These are phyloP conservation scores for Tachyglossus aculeatus DNA, from an alignment of 2,797 vertebrate genomes.

Conservation along the genomic window DNA sequence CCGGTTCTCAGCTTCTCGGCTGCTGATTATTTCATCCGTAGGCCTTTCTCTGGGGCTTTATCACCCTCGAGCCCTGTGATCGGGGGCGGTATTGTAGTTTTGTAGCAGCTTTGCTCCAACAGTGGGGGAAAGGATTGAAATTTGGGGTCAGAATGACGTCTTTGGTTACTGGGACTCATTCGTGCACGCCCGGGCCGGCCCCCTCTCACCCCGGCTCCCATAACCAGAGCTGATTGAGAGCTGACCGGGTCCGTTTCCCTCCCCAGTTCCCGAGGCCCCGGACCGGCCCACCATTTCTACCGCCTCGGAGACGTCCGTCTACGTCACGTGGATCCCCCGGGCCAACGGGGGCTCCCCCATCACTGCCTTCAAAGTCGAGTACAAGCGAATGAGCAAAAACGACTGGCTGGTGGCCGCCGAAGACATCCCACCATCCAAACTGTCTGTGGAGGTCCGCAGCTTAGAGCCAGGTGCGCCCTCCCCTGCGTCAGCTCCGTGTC, in stretches of 20 bases:
- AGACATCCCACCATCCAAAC: constrained; percentile 92
- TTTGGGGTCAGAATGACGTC: too few species aligned
- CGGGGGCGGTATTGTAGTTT: too few species aligned
- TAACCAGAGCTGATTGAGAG: background rate
- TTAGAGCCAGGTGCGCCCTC: constrained; percentile 94
- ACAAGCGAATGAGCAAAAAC: constrained; percentile 79
- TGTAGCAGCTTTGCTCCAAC: too few species aligned
- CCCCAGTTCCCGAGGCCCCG: constrained; percentile 90
- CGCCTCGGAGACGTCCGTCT: constrained; percentile 90
- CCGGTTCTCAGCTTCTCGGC: too few species aligned
- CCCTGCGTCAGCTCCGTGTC: too few species aligned
- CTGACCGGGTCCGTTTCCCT: background rate
- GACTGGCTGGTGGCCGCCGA: constrained; percentile 90
- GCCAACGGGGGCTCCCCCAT: constrained; percentile 96
- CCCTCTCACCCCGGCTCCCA: background rate
- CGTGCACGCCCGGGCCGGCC: too few species aligned
- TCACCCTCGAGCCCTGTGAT: too few species aligned
- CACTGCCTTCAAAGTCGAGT: constrained; percentile 94
- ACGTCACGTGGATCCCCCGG: constrained; percentile 95
- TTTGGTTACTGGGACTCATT: too few species aligned
- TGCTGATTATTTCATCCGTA: too few species aligned
- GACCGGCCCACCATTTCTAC: constrained; percentile 93
- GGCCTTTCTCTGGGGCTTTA: too few species aligned
- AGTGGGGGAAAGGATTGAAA: too few species aligned
- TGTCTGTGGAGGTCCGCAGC: constrained; percentile 93